phyloP scores from a whole-genome alignment of 1,140 invertebrate genomes.

The Trichogramma pretiosum region DNA sequence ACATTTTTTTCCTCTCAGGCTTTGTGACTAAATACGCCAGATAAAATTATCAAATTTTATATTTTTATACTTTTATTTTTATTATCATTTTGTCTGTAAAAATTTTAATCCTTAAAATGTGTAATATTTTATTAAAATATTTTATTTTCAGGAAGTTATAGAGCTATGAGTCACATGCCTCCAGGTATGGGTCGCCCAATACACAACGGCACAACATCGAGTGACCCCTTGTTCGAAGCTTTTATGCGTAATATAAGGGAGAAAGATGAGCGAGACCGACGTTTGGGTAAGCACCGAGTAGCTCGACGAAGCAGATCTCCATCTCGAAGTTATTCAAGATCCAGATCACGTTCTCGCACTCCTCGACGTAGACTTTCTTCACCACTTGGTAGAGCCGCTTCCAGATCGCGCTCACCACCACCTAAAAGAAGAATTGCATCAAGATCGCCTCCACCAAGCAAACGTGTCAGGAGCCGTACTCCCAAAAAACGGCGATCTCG shows the following conservation, averaged over 20 bases:
- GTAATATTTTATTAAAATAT: not conserved
- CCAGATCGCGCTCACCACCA: conserved; percentile 39
- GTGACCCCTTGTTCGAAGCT: conserved; percentile 73
- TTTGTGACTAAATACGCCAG: no score
- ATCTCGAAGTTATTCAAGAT: conserved; percentile 47
- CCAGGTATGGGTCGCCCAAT: conserved; percentile 37
- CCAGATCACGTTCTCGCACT: conserved; percentile 37
- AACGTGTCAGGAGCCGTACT: conserved; percentile 41
- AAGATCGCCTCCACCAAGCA: conserved; percentile 31
- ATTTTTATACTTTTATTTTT: not conserved
- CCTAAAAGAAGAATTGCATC: conserved; percentile 31
- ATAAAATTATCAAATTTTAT: no score
- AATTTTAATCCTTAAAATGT: not conserved
- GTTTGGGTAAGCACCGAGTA: conserved; percentile 55
- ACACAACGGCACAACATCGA: conserved; percentile 47
- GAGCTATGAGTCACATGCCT: conserved; percentile 40
- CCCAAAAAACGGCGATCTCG: conserved; percentile 39
- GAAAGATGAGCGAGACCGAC: conserved; percentile 64
- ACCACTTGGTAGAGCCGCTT: conserved; percentile 18
- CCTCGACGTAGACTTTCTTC: conserved; percentile 35
- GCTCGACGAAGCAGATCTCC: conserved; percentile 39
- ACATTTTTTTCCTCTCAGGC: no score
- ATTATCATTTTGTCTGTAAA: conserved; percentile 1
- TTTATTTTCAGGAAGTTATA: conserved; percentile 36
- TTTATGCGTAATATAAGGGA: conserved; percentile 77